phyloP scores from a whole-genome alignment of 2,113 vertebrate species.

The Prinia subflava region DNA sequence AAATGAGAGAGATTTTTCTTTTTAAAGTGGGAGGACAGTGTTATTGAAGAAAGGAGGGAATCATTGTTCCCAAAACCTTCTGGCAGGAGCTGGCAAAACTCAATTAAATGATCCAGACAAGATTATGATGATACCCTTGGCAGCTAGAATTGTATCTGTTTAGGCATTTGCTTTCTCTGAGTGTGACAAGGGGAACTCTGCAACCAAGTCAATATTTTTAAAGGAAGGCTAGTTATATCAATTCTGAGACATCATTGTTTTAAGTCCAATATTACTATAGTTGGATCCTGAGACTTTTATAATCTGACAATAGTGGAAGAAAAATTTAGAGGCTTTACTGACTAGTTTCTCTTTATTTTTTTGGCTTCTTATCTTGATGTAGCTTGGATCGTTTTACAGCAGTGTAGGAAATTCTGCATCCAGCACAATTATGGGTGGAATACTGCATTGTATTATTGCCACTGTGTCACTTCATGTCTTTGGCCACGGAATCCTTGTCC shows the following conservation, averaged over 20 bases:
- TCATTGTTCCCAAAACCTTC: constrained; percentile 30
- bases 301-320: background rate
- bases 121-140: constrained; percentile 50
- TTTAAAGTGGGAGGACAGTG: constrained; percentile 15
- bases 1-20: constrained; percentile 38
- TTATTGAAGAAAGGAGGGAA: constrained; percentile 23
- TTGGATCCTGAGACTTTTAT: background rate
- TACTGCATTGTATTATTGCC: background rate
- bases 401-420: background rate
- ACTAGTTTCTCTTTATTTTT: background rate
- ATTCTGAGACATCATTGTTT: background rate
- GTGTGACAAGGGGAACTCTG: constrained; percentile 7
- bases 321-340: background rate
- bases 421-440: background rate
- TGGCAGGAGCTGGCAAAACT: constrained; percentile 40
- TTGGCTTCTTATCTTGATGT: background rate
- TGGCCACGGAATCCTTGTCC: background rate
- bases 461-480: background rate
- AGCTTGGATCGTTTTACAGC: background rate
- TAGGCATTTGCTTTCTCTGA: constrained; percentile 8
- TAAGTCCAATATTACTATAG: background rate
- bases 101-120: constrained; percentile 39
- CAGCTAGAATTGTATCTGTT: constrained; percentile 35
- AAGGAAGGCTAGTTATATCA: background rate
- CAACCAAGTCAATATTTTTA: background rate